A percentile compares a stretch with the other conserved stretches of the same genome.
Conservation (phyloP, 2,113 vertebrate genomes). For the Ptilorrhoa leucosticta region DNA sequence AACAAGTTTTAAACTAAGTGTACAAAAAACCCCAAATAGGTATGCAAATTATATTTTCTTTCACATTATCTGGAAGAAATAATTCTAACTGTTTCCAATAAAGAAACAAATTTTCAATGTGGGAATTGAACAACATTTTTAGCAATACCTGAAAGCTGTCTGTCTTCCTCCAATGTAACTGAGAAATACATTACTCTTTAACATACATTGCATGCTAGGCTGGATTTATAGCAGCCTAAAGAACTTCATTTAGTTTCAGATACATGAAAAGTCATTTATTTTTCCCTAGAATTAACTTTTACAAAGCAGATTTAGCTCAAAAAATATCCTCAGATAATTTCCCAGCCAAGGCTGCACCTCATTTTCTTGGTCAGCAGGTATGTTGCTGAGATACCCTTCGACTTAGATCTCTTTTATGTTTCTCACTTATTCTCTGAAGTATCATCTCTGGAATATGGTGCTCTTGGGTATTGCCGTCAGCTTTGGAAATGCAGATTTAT, state of each 20-base stretch:
- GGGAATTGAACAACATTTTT: not conserved
- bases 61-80: not conserved
- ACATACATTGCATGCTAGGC: not conserved
- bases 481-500: slow-evolving; percentile 3
- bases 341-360: not conserved
- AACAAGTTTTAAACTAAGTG: not conserved
- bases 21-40: fast-evolving
- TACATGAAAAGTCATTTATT: not conserved
- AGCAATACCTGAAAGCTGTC: not conserved
- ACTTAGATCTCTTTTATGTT: not conserved
- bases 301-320: not conserved
- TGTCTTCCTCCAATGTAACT: not conserved
- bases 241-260: not conserved
- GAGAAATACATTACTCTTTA: not conserved
- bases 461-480: slow-evolving; percentile 30
- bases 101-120: not conserved
- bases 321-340: not conserved
- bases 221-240: slow-evolving; percentile 5
- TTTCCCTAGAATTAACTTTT: not conserved
- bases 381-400: not conserved
- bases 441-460: slow-evolving; percentile 13
- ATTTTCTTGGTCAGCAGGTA: not conserved
- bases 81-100: not conserved
- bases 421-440: slow-evolving; percentile 17
- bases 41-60: not conserved